These are phyloP conservation scores for Resseliella maxima DNA, from an alignment of 2,888 invertebrate genomes.

Conservation along the genomic window DNA sequence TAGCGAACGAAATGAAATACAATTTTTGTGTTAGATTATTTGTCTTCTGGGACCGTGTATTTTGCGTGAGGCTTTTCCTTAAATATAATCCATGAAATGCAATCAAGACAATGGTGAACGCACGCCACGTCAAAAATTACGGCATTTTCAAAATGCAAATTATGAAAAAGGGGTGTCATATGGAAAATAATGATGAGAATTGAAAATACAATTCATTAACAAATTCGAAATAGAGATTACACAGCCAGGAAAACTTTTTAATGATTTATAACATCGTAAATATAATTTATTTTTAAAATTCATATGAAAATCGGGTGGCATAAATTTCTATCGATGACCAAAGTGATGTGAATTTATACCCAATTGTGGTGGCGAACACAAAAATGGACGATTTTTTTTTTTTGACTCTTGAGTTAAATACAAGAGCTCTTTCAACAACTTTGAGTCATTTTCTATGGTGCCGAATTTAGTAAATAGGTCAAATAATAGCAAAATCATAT, in stretches of 20 bases:
- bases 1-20: conserved; percentile 22
- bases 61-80: not conserved
- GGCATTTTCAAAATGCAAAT: not conserved
- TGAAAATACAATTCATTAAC: not conserved
- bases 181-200: not conserved
- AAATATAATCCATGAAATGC: conserved; percentile 9
- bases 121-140: not conserved
- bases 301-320: not conserved
- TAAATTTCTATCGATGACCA: too few relatives aligned
- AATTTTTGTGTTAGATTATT: not conserved
- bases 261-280: conserved; percentile 11
- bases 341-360: too few relatives aligned
- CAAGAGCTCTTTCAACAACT: too few relatives aligned
- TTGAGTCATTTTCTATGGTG: too few relatives aligned
- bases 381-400: too few relatives aligned
- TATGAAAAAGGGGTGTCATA: not conserved
- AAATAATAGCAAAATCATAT: not conserved
- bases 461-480: too few relatives aligned
- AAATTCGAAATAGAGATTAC: not conserved
- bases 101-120: not conserved
- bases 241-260: not conserved
- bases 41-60: not conserved
- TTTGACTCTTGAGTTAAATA: too few relatives aligned
- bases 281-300: conserved; percentile 13
- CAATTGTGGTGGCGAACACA: too few relatives aligned